These are phyloP conservation scores for Molossus molossus DNA, from an alignment of 2,797 vertebrate genomes.

Conservation along the genomic window DNA sequence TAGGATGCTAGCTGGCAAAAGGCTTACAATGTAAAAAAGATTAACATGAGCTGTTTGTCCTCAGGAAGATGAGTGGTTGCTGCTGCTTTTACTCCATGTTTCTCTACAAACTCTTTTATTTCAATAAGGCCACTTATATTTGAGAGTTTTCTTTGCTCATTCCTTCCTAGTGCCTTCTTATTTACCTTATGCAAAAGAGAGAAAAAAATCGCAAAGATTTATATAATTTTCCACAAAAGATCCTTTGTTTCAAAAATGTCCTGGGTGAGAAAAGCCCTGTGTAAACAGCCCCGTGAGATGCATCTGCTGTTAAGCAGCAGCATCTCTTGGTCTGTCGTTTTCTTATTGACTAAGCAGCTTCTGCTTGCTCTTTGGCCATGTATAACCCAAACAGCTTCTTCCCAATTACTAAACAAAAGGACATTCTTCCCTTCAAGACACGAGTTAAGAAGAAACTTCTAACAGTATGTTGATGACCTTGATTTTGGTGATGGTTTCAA, in stretches of 20 bases:
- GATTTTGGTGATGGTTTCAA: neutral
- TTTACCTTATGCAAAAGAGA: neutral
- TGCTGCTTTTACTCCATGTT: neutral
- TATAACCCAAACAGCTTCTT: neutral
- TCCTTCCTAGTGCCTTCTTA: neutral
- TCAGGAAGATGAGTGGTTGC: neutral
- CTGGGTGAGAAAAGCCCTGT: neutral
- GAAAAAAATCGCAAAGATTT: neutral
- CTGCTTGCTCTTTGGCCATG: neutral
- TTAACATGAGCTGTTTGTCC: neutral
- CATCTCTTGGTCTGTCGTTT: neutral
- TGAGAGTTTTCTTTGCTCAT: conserved; percentile 3
- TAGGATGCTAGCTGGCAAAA: neutral
- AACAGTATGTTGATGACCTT: neutral
- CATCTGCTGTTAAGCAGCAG: neutral
- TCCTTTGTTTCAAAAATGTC: neutral
- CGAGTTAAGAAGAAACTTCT: neutral
- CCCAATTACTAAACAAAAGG: neutral
- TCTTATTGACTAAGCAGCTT: neutral
- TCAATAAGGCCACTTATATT: neutral
- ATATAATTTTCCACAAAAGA: neutral
- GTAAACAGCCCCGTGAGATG: neutral
- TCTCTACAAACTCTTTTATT: neutral
- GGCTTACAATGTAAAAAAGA: neutral
- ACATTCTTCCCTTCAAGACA: neutral